These are phyloP conservation scores for Drosophila varians DNA, from an alignment of 1,140 invertebrate species.

Conservation along the genomic window DNA sequence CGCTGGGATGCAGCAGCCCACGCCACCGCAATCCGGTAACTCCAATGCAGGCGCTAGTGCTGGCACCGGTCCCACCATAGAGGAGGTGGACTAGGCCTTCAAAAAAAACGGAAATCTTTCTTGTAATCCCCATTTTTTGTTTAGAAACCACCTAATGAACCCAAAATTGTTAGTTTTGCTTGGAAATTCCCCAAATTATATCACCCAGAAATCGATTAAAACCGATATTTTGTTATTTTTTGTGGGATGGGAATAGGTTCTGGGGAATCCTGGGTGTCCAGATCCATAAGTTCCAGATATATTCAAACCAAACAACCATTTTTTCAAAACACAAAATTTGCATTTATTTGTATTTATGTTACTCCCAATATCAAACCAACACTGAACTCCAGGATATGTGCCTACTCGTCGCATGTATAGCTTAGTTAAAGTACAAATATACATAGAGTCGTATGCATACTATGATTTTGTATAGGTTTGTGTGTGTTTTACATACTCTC, in stretches of 20 bases:
- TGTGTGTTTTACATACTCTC: constrained; percentile 9
- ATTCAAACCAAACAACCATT: background rate
- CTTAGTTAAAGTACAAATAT: constrained; percentile 38
- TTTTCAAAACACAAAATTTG: constrained; percentile 38
- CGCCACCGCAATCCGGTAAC: constrained; percentile 83
- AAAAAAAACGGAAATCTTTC: constrained; percentile 73
- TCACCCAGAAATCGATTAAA: background rate
- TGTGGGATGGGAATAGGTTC: too few relatives aligned
- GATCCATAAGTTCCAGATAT: too few relatives aligned
- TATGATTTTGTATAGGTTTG: constrained; percentile 12
- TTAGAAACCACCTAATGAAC: background rate
- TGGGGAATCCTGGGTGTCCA: too few relatives aligned
- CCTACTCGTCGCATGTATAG: constrained; percentile 50
- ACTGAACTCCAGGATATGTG: constrained; percentile 51
- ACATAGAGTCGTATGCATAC: constrained; percentile 14
- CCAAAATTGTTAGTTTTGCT: background rate
- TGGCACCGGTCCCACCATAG: constrained; percentile 92
- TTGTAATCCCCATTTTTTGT: background rate
- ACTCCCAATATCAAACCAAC: constrained; percentile 46
- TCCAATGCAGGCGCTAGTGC: constrained; percentile 36
- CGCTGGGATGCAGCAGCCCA: constrained; percentile 85
- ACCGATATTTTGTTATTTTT: too few relatives aligned
- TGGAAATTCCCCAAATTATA: background rate
- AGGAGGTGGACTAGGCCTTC: constrained; percentile 94
- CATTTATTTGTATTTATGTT: constrained; percentile 28